These are phyloP conservation scores for Lithobates sylvaticus DNA, from an alignment of 2,797 vertebrate species.

Conservation along the genomic window DNA sequence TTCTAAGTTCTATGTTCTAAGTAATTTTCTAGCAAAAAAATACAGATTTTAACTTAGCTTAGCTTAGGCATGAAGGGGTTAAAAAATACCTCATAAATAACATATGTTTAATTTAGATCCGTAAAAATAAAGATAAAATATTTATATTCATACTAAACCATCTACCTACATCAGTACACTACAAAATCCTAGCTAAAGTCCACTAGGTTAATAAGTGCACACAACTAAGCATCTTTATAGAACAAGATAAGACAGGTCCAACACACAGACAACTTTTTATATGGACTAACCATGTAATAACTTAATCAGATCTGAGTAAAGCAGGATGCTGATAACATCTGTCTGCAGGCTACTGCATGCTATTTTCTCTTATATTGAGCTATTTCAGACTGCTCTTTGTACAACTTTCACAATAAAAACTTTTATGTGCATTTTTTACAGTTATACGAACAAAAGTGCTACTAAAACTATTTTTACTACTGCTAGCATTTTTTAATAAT, in stretches of 20 bases:
- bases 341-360: conserved; percentile 79
- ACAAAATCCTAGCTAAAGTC: background rate
- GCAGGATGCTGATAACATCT: conserved; percentile 78
- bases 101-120: background rate
- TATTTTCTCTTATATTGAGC: conserved; percentile 81
- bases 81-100: background rate
- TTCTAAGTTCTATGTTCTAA: too few species aligned
- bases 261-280: conserved; percentile 12
- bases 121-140: background rate
- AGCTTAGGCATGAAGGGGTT: too few species aligned
- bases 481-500: conserved; percentile 81
- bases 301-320: conserved; percentile 17
- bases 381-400: conserved; percentile 79
- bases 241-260: conserved; percentile 39
- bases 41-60: too few species aligned
- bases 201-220: background rate
- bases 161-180: background rate
- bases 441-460: conserved; percentile 70
- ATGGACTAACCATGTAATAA: conserved; percentile 23
- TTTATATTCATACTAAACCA: background rate
- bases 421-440: conserved; percentile 81
- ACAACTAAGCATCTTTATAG: background rate
- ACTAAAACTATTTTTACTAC: conserved; percentile 73
- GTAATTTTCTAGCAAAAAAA: too few species aligned
- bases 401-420: conserved; percentile 83